Base-by-base conservation (phyloP, 1,140 invertebrate genomes). In the Bicyclus anynana region DNA sequence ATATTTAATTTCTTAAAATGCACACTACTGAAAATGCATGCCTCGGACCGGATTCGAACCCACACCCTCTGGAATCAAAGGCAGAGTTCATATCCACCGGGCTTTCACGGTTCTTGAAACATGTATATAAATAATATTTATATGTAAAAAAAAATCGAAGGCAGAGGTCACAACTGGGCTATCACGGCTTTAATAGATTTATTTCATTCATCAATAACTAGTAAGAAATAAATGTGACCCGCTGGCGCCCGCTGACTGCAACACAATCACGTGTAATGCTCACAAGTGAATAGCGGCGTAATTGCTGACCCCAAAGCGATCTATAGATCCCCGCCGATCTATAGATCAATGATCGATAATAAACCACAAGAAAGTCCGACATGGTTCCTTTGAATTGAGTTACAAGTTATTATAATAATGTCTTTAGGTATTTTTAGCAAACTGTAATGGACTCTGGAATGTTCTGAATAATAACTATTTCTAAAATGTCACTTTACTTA, bases 271-370 rank as follows among this genome's bases (percentile, higher is more conserved):
- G 50, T 55, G 49, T 52, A 62, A 60, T 52, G 53, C 65, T 65
- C 61, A 51, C 46, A 58, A 60, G 55, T 82, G 77, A 82, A 82
- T 82, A 78, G 79, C 53, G 50, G 37, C 67, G 72, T 82, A 78
- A 82, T 82, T 82, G 77, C 71, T 79, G 78, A 81, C 78, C 77
- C 63, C 69, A 40, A 44, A 44, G 60, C 65, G 77, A 78, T 77
- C 74, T 61, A 74, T 62, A 59, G 71, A 74, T 76, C 74, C 60
- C 40, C 40, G 40, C 37, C 44, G 75, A 78, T 81, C 78, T 72
- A 66, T 77, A 72, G 76, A 81, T 81, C 76, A 79, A 68, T 73
- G 71, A 82, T 80, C 77, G 71, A 80, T 80, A 82, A 81, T 76
- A 80, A 77, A 53, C 69, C 55, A 49, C 69, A 71, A 65, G 75